Evolutionary conservation across 64 coral and sea anemone genomes (phyloP).

Genomic region (Exaiptasia diaphana): DNA sequence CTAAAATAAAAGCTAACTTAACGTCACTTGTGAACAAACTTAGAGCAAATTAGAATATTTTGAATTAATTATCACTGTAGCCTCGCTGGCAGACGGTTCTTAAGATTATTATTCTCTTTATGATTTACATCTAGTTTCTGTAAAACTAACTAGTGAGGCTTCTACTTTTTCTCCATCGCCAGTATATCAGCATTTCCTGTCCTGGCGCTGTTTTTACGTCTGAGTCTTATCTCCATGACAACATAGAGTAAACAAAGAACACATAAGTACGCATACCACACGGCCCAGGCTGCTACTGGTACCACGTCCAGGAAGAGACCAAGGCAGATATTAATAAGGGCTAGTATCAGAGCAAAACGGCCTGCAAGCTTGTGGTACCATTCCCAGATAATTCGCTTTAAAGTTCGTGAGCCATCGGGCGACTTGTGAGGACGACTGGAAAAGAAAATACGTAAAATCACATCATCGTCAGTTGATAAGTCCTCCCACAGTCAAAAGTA

Average conservation of each 20-base stretch:
- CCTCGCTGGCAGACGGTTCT: too few relatives aligned
- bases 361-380: slow-evolving; percentile 75
- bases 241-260: slow-evolving; percentile 47
- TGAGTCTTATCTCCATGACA: slow-evolving; percentile 61
- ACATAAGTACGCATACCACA: slow-evolving; percentile 70
- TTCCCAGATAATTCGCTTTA: slow-evolving; percentile 80
- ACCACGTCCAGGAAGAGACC: slow-evolving; percentile 85
- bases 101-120: neutral
- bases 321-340: slow-evolving; percentile 85
- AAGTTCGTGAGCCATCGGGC: slow-evolving; percentile 37
- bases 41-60: too few relatives aligned
- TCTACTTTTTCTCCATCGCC: neutral
- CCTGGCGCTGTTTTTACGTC: neutral
- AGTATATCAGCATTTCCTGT: neutral
- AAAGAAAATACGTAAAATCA: too few relatives aligned
- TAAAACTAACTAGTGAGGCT: neutral
- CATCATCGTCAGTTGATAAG: too few relatives aligned
- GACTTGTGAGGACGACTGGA: slow-evolving; percentile 86
- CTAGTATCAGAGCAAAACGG: slow-evolving; percentile 72
- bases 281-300: slow-evolving; percentile 63
- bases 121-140: neutral
- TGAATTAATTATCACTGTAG: too few relatives aligned
- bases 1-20: too few relatives aligned
- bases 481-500: too few relatives aligned
- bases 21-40: too few relatives aligned